phyloP scores from a whole-genome alignment of 2,113 vertebrate species.

The Periophthalmodon schlosseri region DNA sequence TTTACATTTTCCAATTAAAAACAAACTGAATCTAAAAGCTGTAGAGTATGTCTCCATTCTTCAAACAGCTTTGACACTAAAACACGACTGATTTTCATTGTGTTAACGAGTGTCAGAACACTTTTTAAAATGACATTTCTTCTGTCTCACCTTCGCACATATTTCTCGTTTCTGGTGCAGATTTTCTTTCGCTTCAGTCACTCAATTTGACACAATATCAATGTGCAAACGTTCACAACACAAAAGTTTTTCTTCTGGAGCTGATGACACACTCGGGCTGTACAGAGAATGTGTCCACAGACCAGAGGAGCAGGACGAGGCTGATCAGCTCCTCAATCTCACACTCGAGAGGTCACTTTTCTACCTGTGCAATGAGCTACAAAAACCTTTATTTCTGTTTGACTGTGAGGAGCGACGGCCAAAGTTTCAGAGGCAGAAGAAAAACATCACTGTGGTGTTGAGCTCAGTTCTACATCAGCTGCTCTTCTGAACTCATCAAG shows the following conservation, averaged over 20 bases:
- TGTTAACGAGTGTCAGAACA: too few species aligned
- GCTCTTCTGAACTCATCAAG: too few species aligned
- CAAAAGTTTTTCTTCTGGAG: not conserved
- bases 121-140: too few species aligned
- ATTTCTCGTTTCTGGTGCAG: not conserved
- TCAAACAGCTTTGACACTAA: too few species aligned
- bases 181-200: constrained; percentile 29
- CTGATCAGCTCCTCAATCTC: constrained; percentile 43
- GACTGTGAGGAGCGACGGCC: constrained; percentile 43
- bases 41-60: too few species aligned
- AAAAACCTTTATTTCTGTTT: constrained; percentile 61
- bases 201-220: constrained; percentile 36
- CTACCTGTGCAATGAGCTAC: constrained; percentile 20
- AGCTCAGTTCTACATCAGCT: too few species aligned
- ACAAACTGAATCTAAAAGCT: too few species aligned
- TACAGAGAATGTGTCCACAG: constrained; percentile 54
- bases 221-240: not conserved
- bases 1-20: not conserved
- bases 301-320: constrained; percentile 30
- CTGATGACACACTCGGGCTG: constrained; percentile 2
- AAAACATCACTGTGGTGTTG: not conserved
- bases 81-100: too few species aligned
- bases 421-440: constrained; percentile 26
- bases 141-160: too few species aligned
- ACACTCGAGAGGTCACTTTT: constrained; percentile 51